Conservation (phyloP, 2,113 vertebrate species). For the Pseudonaja textilis region DNA sequence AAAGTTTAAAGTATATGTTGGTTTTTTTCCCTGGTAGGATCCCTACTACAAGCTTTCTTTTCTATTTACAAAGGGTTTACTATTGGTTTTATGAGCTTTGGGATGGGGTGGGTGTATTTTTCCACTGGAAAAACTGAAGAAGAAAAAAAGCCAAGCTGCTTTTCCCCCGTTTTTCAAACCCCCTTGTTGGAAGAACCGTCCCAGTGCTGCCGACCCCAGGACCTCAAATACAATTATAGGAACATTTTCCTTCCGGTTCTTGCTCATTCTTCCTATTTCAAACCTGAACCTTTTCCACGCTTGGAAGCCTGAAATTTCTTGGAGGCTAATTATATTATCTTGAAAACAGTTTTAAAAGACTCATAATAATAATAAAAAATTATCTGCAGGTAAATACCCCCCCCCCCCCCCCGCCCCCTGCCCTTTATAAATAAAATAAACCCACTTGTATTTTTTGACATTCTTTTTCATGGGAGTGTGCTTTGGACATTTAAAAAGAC, state of each 20-base stretch:
- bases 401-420: rapidly evolving
- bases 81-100: neutral
- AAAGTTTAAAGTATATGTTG: neutral
- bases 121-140: neutral
- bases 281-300: neutral
- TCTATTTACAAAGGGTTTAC: neutral
- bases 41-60: neutral
- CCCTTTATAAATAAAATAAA: neutral
- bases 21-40: neutral
- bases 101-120: neutral
- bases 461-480: neutral
- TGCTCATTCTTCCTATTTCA: neutral
- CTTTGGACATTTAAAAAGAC: neutral
- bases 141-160: neutral
- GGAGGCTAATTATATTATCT: neutral
- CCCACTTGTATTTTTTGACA: neutral
- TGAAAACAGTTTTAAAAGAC: neutral
- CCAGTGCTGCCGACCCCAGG: neutral
- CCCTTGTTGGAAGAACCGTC: neutral
- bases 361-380: too few relatives aligned
- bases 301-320: neutral
- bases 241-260: neutral
- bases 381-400: too few relatives aligned
- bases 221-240: neutral
- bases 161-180: neutral